These are phyloP conservation scores for Phrynosoma platyrhinos DNA, from an alignment of 2,113 vertebrate species.

Conservation along the genomic window DNA sequence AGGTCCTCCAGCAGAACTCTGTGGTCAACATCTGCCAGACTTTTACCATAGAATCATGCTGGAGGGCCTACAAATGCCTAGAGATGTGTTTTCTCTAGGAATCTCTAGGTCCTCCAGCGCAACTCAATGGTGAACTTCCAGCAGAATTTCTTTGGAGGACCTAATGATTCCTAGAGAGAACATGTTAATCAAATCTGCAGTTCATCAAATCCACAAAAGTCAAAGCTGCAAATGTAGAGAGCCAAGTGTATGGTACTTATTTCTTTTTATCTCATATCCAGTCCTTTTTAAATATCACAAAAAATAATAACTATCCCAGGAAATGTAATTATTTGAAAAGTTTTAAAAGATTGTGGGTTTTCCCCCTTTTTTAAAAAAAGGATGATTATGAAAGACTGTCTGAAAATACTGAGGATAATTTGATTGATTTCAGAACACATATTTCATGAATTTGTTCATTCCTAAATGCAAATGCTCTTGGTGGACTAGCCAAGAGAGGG, in stretches of 20 bases:
- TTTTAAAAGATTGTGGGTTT: neutral
- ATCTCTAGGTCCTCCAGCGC: too few relatives aligned
- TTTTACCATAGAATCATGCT: too few relatives aligned
- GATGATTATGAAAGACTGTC: neutral
- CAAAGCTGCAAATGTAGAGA: too few relatives aligned
- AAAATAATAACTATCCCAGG: neutral
- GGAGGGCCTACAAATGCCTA: too few relatives aligned
- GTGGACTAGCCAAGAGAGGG: neutral
- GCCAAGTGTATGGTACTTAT: conserved; percentile 18
- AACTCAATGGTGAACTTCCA: too few relatives aligned
- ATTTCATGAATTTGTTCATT: neutral
- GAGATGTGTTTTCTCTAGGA: too few relatives aligned
- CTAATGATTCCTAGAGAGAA: too few relatives aligned
- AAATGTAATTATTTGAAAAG: neutral
- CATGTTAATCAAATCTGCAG: too few relatives aligned
- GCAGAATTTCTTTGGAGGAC: too few relatives aligned
- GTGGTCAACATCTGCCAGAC: too few relatives aligned
- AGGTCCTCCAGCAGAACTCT: too few relatives aligned
- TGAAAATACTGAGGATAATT: neutral
- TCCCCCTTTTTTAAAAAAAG: neutral
- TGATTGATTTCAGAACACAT: accelerated
- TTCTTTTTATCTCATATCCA: neutral
- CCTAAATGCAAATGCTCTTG: conserved; percentile 2
- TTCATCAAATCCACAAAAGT: too few relatives aligned
- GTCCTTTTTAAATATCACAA: conserved; percentile 4